These are phyloP conservation scores for Hybos culiciformis DNA, from an alignment of 2,888 invertebrate species.

Conservation along the genomic window DNA sequence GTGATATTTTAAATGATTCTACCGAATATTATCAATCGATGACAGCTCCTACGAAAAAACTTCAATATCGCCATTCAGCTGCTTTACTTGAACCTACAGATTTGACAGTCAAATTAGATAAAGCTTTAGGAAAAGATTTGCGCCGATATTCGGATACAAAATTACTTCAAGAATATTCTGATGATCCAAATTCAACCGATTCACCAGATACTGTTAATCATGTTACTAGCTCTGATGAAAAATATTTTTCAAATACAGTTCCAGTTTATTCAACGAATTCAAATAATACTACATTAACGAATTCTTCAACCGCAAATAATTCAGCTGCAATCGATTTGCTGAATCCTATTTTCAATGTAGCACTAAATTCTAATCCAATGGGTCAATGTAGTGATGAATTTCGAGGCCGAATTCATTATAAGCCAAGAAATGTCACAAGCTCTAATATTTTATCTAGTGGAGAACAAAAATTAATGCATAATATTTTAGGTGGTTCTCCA, in stretches of 20 bases:
- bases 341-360: conserved; percentile 20
- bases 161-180: conserved; percentile 27
- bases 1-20: conserved; percentile 36
- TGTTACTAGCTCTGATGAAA: no score
- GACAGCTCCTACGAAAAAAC: no score
- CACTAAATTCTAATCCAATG: not conserved
- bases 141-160: conserved; percentile 36
- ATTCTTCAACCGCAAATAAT: no score
- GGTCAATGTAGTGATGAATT: not conserved
- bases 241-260: no score
- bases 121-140: conserved; percentile 26
- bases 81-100: conserved; percentile 23
- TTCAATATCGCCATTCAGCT: conserved; percentile 31
- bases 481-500: conserved; percentile 12
- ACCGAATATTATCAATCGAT: conserved; percentile 28
- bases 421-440: conserved; percentile 5
- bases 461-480: not conserved
- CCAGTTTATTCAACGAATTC: no score
- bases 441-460: not conserved
- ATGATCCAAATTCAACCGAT: no score
- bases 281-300: no score
- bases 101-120: conserved; percentile 22
- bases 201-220: no score
- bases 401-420: not conserved
- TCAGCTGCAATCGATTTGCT: conserved; percentile 16